phyloP scores from a whole-genome alignment of 2,888 invertebrate species.

The Chirona hameri region DNA sequence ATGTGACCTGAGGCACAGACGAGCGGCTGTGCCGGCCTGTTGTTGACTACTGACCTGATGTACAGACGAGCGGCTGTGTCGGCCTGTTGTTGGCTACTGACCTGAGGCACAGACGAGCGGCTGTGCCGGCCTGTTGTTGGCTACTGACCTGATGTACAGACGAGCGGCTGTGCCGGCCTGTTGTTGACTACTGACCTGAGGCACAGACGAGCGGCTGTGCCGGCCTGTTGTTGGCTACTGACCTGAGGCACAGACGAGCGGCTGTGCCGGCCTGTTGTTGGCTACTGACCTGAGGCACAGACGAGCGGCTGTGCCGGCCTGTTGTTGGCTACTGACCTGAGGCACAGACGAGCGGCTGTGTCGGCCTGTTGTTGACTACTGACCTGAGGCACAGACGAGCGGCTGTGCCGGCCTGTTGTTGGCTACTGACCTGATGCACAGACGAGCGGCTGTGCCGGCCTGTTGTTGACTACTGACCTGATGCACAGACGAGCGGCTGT shows the following conservation, averaged over 20 bases:
- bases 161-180: constrained; percentile 44
- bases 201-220: constrained; percentile 42
- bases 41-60: neutral
- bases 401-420: no score
- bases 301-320: constrained; percentile 44
- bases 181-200: neutral
- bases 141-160: constrained; percentile 31
- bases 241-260: constrained; percentile 37
- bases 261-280: no score
- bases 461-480: neutral
- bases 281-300: constrained; percentile 29
- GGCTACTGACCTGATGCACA: constrained; percentile 25
- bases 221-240: no score
- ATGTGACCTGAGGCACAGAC: constrained; percentile 34
- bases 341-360: constrained; percentile 42
- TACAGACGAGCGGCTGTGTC: constrained; percentile 42
- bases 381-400: constrained; percentile 37
- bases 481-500: constrained; percentile 42
- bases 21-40: constrained; percentile 44
- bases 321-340: neutral
- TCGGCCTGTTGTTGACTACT: no score
- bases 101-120: constrained; percentile 39
- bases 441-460: constrained; percentile 43
- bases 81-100: no score
- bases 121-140: no score